Evolutionary conservation across 2,888 invertebrate species (phyloP).

Genomic region (Dolomedes plantarius): DNA sequence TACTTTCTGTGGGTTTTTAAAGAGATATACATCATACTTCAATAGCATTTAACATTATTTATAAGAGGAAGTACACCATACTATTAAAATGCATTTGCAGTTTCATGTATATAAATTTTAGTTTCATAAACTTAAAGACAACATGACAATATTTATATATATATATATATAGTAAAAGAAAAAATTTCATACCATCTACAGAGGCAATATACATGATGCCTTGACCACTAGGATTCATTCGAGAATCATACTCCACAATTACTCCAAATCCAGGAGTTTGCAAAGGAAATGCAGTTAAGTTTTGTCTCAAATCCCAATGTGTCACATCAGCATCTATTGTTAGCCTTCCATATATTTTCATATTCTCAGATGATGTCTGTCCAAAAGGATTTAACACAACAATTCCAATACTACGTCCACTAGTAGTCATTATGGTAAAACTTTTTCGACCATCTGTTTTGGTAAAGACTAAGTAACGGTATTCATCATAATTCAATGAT

Average conservation of each 20-base stretch:
- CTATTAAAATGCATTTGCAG: too few relatives aligned
- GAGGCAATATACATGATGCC: slow-evolving; percentile 87
- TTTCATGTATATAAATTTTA: too few relatives aligned
- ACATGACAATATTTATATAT: too few relatives aligned
- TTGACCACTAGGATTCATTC: slow-evolving; percentile 86
- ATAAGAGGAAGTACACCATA: too few relatives aligned
- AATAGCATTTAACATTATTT: too few relatives aligned
- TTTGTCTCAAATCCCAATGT: slow-evolving; percentile 86
- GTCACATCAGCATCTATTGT: slow-evolving; percentile 77
- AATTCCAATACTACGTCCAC: slow-evolving; percentile 82
- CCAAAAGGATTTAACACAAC: slow-evolving; percentile 93
- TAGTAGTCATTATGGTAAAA: slow-evolving; percentile 68
- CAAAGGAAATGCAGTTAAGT: slow-evolving; percentile 85
- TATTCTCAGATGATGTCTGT: slow-evolving; percentile 89
- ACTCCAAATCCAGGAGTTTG: slow-evolving; percentile 81
- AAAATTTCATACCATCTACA: slow-evolving; percentile 78
- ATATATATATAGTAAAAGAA: too few relatives aligned
- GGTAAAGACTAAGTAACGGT: slow-evolving; percentile 45
- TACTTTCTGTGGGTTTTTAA: too few relatives aligned
- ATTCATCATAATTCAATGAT: slow-evolving; percentile 33
- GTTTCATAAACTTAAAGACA: too few relatives aligned
- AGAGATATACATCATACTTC: too few relatives aligned
- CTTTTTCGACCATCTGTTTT: slow-evolving; percentile 4
- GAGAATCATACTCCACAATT: slow-evolving; percentile 87
- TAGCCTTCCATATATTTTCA: slow-evolving; percentile 83